Percentiles rank a stretch among this genome's conserved stretches.
phyloP scores from a whole-genome alignment of 2,113 vertebrate genomes.

The Rhipidura dahli region DNA sequence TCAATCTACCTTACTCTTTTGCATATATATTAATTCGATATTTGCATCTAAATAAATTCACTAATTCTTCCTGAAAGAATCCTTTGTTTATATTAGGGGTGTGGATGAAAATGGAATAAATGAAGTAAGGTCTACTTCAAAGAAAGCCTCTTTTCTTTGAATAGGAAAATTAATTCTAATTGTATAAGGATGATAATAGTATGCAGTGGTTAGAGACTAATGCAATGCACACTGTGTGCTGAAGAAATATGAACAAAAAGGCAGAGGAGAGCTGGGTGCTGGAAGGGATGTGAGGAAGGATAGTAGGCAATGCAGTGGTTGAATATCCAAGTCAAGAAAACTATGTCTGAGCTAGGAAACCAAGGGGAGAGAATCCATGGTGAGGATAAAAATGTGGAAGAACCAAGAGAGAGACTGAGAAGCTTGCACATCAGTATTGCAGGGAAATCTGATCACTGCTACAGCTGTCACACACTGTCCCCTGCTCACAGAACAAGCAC shows the following conservation, averaged over 20 bases:
- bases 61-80: not conserved
- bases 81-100: not conserved
- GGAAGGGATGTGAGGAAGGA: not conserved
- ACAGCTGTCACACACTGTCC: not conserved
- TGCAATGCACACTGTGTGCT: not conserved
- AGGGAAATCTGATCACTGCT: not conserved
- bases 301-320: not conserved
- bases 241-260: not conserved
- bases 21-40: not conserved
- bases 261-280: not conserved
- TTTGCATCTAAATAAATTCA: slow-evolving; percentile 7
- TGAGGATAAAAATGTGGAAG: not conserved
- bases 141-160: not conserved
- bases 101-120: not conserved
- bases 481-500: not conserved
- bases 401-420: not conserved
- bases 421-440: not conserved
- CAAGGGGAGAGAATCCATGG: not conserved
- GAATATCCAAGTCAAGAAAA: not conserved
- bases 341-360: not conserved
- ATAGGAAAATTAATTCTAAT: not conserved
- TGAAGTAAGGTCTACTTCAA: not conserved
- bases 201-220: not conserved
- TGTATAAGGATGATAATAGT: not conserved
- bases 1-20: not conserved